phyloP scores from a whole-genome alignment of 1,140 invertebrate species.

The Eriocheir sinensis region DNA sequence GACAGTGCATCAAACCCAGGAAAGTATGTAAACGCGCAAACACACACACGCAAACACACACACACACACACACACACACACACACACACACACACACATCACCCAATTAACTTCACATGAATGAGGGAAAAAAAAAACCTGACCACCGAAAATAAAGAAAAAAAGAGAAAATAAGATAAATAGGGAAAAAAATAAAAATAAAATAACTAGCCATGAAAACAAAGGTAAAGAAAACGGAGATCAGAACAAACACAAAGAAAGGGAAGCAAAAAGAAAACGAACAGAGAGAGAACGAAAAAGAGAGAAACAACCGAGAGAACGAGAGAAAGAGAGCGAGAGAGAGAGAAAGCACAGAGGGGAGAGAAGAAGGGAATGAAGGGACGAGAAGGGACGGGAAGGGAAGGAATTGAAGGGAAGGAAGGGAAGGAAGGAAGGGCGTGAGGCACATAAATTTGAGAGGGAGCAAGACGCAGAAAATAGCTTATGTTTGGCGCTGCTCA shows the following conservation, averaged over 20 bases:
- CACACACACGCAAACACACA: no score
- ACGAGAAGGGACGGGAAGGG: background rate
- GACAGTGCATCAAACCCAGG: no score
- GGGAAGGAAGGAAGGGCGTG: background rate
- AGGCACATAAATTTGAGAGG: background rate
- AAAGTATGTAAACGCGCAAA: no score
- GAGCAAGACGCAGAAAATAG: background rate
- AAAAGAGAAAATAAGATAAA: no score
- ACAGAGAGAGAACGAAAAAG: background rate
- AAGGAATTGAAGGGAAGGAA: background rate
- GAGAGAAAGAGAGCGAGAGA: no score
- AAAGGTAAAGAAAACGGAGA: background rate
- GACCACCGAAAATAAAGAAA: background rate
- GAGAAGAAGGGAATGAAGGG: background rate
- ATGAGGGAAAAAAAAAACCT: background rate
- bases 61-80: no score
- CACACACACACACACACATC: no score
- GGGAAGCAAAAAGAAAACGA: background rate
- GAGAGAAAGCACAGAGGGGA: no score
- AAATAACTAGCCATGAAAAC: background rate
- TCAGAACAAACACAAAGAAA: background rate
- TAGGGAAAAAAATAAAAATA: background rate
- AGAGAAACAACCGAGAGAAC: background rate
- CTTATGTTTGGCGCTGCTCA: background rate
- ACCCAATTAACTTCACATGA: background rate